Conservation (phyloP, 2,797 vertebrate genomes). For the Gymnothorax reevesii region DNA sequence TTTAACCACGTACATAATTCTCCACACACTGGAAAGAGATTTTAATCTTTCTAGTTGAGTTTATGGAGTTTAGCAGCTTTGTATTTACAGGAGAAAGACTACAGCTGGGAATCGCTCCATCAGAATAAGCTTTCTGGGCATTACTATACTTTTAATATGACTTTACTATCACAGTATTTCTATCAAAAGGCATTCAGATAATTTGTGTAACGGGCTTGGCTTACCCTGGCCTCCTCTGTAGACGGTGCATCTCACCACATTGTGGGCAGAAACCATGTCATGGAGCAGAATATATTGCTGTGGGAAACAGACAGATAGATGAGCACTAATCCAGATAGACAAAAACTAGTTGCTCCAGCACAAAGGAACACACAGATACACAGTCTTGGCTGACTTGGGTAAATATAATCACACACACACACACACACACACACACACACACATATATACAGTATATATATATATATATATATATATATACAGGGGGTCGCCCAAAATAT, state of each 20-base stretch:
- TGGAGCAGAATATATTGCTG: slow-evolving; percentile 52
- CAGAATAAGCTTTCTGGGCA: not conserved
- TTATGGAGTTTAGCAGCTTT: not conserved
- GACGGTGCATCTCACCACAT: slow-evolving; percentile 42
- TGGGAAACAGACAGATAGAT: not conserved
- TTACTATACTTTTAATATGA: no score
- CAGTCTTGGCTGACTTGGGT: not conserved
- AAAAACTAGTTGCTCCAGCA: not conserved
- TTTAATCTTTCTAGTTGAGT: not conserved
- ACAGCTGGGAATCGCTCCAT: not conserved
- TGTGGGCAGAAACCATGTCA: slow-evolving; percentile 49
- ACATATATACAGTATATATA: no score
- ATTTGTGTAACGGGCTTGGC: not conserved
- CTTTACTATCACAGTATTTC: no score
- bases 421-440: no score
- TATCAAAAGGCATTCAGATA: not conserved
- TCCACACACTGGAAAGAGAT: not conserved
- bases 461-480: not conserved
- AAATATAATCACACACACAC: not conserved
- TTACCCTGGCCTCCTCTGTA: slow-evolving; percentile 36
- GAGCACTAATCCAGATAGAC: not conserved
- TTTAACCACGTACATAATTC: not conserved
- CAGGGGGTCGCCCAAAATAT: no score
- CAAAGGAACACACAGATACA: not conserved
- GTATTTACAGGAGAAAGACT: not conserved